Evolutionary conservation across 2,797 vertebrate genomes (phyloP).

Genomic region (Gymnocypris eckloni): DNA sequence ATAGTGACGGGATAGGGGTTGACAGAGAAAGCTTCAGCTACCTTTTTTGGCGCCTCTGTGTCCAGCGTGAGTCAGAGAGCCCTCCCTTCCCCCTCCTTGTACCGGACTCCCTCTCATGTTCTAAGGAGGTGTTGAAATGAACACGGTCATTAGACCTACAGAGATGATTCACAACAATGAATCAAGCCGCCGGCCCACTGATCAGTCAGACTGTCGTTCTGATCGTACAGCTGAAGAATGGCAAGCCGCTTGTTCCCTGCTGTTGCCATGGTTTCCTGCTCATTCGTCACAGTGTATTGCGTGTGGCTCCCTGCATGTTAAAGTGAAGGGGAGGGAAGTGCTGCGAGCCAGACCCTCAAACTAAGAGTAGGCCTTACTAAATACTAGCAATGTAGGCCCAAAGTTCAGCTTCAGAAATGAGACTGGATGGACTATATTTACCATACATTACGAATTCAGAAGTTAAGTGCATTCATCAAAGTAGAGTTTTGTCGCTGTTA

Average conservation of each 20-base stretch:
- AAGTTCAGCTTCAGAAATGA: neutral
- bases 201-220: conserved; percentile 31
- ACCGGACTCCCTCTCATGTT: conserved; percentile 39
- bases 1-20: conserved; percentile 21
- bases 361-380: neutral
- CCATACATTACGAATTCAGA: neutral
- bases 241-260: conserved; percentile 21
- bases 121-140: conserved; percentile 52
- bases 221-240: conserved; percentile 40
- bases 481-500: neutral
- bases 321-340: conserved; percentile 20
- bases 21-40: conserved; percentile 38
- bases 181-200: conserved; percentile 51
- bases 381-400: neutral
- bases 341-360: conserved; percentile 31
- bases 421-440: neutral
- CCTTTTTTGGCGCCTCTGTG: conserved; percentile 26
- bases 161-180: conserved; percentile 51
- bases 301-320: conserved; percentile 27
- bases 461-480: neutral
- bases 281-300: conserved; percentile 44
- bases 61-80: conserved; percentile 64
- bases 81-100: conserved; percentile 50
- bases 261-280: conserved; percentile 61
- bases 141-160: conserved; percentile 35